These are phyloP conservation scores for Notodonta ziczac DNA, from an alignment of 2,888 invertebrate genomes.

Conservation along the genomic window DNA sequence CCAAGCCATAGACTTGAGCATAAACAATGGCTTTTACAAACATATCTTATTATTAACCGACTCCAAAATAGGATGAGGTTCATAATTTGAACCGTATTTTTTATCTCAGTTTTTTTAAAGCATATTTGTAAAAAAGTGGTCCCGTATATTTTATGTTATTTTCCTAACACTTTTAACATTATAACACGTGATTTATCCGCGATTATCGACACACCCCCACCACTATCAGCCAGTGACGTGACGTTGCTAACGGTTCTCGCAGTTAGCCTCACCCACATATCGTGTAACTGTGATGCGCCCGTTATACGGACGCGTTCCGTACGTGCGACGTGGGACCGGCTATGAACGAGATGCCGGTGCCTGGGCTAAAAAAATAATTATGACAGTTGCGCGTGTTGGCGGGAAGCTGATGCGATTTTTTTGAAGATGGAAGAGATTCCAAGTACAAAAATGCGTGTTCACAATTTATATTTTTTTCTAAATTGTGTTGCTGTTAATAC, in stretches of 20 bases:
- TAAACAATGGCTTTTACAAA: too few species aligned
- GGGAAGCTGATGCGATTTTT: slow-evolving; percentile 10
- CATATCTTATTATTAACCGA: too few species aligned
- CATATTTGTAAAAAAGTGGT: too few species aligned
- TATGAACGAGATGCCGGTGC: slow-evolving; percentile 19
- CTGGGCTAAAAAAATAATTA: slow-evolving; percentile 42
- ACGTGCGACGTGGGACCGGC: slow-evolving; percentile 60
- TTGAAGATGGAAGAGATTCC: neutral
- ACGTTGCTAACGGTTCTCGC: slow-evolving; percentile 76
- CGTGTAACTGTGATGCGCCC: slow-evolving; percentile 72
- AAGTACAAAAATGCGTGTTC: too few species aligned
- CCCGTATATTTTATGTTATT: too few species aligned
- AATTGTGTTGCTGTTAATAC: too few species aligned
- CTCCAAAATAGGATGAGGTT: too few species aligned
- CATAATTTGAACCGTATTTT: too few species aligned
- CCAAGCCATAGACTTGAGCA: too few species aligned
- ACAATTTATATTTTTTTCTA: too few species aligned
- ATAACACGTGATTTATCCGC: neutral
- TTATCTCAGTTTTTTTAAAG: too few species aligned
- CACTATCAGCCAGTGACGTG: slow-evolving; percentile 61
- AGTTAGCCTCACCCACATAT: slow-evolving; percentile 82
- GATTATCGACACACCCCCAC: slow-evolving; percentile 35
- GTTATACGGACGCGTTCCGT: slow-evolving; percentile 77
- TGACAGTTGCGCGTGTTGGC: slow-evolving; percentile 30
- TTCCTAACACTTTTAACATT: too few species aligned